Evolutionary conservation across 2,888 invertebrate genomes (phyloP), one percentile per base, ranked within the genome.

Genomic region (Clunio marinus): DNA sequence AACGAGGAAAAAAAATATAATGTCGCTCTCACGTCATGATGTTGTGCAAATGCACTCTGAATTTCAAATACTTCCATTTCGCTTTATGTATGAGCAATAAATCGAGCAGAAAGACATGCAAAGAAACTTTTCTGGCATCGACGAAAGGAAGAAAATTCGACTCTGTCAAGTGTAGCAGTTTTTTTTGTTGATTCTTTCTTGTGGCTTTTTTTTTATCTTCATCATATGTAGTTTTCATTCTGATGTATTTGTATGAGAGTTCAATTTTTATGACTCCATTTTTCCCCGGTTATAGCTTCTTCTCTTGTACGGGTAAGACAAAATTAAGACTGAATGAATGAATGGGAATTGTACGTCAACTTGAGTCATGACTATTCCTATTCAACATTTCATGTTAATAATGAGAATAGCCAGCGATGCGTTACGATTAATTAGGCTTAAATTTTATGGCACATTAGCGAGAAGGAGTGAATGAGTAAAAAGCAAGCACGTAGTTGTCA

Each of bases 351-450:
- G 58, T 28, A 24, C 27, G 22, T 25, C 24, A 57, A 22, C 25
- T 57, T 15, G 10, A 62, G 62, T 62, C 62, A 46, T 46, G 25
- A 28, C 24, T 25, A 45, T 17, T 46, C 28, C 46, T 17, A 17
- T 20, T 27, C 15, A 25, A 13, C 25, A 45, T 17, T 63, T 46
- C 46, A 63, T 46, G 46, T 63, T 25, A 63, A 63, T 46, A 62
- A 37, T 63, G 25, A 27, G 20, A 5, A 37, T 10, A 45, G 17
- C 46, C 27, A 63, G 13, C 63, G 63, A 63, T 46, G 63, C 63
- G 63, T 45, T 45, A 63, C 63, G 63, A 63, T 63, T 63, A 63
- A 63, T 63, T 63, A 63, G 63, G 63, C 63, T 63, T 37, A 63
- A 45, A 63, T 63, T 63, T 63, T 41, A 63, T 63, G 63, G 63